Conservation (phyloP, 1,140 invertebrate genomes). For the Telenomus remus region DNA sequence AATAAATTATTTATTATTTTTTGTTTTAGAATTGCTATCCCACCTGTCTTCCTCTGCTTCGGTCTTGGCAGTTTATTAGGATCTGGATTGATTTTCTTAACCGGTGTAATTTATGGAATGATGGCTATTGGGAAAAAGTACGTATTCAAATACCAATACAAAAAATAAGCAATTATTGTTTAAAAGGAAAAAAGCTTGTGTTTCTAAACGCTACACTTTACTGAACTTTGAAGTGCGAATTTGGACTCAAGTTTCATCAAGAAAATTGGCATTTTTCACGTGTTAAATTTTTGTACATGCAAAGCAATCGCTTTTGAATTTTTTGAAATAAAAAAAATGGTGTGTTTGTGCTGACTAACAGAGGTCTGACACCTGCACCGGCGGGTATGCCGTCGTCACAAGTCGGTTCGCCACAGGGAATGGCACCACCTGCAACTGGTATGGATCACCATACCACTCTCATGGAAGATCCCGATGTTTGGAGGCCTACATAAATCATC, state of each 20-base stretch:
- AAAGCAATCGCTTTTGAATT: too few relatives aligned
- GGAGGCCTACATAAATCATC: conserved; percentile 88
- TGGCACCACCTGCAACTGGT: conserved; percentile 80
- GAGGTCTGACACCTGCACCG: conserved; percentile 88
- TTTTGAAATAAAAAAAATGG: not conserved
- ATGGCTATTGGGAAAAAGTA: conserved; percentile 95
- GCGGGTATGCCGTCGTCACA: conserved; percentile 84
- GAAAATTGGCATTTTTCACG: not conserved
- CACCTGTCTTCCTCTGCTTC: conserved; percentile 87
- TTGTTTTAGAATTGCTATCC: conserved; percentile 81
- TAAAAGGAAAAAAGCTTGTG: not conserved
- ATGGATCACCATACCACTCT: conserved; percentile 84
- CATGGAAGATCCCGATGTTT: conserved; percentile 92
- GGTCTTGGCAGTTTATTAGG: conserved; percentile 87
- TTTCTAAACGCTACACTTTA: too few relatives aligned
- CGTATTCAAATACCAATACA: conserved; percentile 71
- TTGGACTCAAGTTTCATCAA: too few relatives aligned
- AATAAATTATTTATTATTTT: not conserved
- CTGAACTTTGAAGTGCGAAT: too few relatives aligned
- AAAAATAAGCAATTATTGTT: not conserved
- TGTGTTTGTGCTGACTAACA: conserved; percentile 70
- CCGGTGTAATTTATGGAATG: conserved; percentile 93
- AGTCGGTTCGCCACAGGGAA: conserved; percentile 78
- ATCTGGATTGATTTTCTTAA: conserved; percentile 89
- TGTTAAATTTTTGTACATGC: too few relatives aligned